Conservation (phyloP, 2,113 vertebrate species). For the Cardinalis cardinalis region DNA sequence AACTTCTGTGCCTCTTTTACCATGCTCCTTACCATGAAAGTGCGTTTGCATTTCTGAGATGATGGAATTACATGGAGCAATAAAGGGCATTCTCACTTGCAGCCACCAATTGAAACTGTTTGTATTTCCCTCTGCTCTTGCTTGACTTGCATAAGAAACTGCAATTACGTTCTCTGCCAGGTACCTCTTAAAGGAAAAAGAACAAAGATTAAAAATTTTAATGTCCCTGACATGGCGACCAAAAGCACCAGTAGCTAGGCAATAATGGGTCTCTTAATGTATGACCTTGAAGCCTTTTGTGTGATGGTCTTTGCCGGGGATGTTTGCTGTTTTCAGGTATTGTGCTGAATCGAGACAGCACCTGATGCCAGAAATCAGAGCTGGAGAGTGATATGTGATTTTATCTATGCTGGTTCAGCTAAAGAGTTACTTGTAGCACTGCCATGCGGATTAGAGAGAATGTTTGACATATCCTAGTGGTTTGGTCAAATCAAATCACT, state of each 20-base stretch:
- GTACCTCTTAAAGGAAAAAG: neutral
- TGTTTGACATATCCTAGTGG: neutral
- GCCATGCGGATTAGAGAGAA: neutral
- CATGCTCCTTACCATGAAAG: rapidly evolving
- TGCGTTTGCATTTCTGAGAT: neutral
- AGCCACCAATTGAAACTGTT: neutral
- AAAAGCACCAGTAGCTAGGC: neutral
- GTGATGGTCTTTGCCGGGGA: neutral
- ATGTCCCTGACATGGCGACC: neutral
- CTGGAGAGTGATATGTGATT: neutral
- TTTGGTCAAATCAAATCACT: neutral
- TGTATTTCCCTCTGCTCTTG: neutral
- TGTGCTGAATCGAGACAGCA: neutral
- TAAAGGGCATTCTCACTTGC: rapidly evolving
- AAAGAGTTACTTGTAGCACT: neutral
- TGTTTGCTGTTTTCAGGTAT: neutral
- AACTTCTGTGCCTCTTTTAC: neutral
- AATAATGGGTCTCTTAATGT: neutral
- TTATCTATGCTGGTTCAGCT: neutral
- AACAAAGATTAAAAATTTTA: neutral
- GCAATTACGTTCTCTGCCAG: neutral
- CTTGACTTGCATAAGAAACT: neutral
- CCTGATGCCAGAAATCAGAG: neutral
- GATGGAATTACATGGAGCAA: rapidly evolving
- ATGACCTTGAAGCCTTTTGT: neutral